phyloP scores from a whole-genome alignment of 2,113 vertebrate genomes.

The Solenodon paradoxus region DNA sequence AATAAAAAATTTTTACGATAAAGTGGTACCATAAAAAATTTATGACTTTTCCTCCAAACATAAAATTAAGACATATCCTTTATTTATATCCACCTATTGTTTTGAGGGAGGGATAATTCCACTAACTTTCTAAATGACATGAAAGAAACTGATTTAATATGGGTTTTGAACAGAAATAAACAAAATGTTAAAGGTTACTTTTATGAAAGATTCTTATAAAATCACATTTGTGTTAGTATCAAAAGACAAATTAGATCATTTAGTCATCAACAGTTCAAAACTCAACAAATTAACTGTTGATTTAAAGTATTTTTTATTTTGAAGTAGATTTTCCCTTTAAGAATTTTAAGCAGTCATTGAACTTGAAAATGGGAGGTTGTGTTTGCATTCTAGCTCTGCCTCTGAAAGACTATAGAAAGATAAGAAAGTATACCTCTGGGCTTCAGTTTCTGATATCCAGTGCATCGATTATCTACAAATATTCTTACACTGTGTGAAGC shows the following conservation, averaged over 20 bases:
- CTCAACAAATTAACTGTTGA: not conserved
- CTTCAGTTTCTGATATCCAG: not conserved
- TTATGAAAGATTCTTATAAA: not conserved
- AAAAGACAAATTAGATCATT: not conserved
- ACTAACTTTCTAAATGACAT: not conserved
- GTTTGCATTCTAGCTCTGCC: not conserved
- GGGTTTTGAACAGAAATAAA: not conserved
- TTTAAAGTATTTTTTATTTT: too few relatives aligned
- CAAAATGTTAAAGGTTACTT: not conserved
- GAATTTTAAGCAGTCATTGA: not conserved
- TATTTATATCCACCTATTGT: not conserved
- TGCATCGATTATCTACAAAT: not conserved
- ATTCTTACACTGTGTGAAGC: not conserved
- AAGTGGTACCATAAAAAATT: not conserved
- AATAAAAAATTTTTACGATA: not conserved
- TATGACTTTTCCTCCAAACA: not conserved
- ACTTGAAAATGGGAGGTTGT: not conserved
- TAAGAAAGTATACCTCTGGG: not conserved
- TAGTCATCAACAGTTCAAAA: not conserved
- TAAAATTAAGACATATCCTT: not conserved
- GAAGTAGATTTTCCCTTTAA: not conserved
- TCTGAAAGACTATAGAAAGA: not conserved
- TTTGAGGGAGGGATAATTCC: not conserved
- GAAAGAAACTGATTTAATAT: not conserved
- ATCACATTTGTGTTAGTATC: not conserved